Evolutionary conservation across 1,140 invertebrate species (phyloP), one percentile per base, ranked within the genome.

Genomic region (Varroa destructor): DNA sequence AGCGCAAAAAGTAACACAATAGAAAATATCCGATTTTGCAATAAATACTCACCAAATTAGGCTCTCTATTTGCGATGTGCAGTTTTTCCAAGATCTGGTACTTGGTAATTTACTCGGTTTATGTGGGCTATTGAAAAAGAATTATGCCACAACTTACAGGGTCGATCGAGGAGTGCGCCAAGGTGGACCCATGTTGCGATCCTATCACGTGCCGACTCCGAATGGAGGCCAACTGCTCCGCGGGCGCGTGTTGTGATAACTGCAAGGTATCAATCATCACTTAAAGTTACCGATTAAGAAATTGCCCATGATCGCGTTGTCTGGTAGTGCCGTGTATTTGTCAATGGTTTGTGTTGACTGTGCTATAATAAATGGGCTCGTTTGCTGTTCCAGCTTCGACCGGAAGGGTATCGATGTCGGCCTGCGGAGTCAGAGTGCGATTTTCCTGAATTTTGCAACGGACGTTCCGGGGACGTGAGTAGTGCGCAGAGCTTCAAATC

Each of bases 171-270:
- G 88, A 94, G 75, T 97, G 93, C 81, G 83, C 86, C 40, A 81
- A 85, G 71, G 81, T 84, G 55, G 93, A 96, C 81, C 90, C 90
- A 1, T 97, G 93, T 81, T 97, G 93, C 82, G 92, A 97, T 81
- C 89, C 91, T 71, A 88, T 91, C 78, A 96, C 93, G 36, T 97
- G 94, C 81, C 89, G 92, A 73, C 84, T 97, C 40, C 90, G 86
- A 70, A 87, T 87, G 70, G 92, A 94, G 79, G 87, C 93, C 0
- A 86, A 94, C 81, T 97, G 94, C 80, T 90, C 91, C 46, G 85
- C 85, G 14, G 93, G 93, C 6, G 87, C 88, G 42, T 97, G 94
- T 81, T 97, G 94, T 80, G 87, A 88, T 75, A 85, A 90, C 75
- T 95, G 91, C 79, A 88, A 88, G 81, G 91, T 93, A 84, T 83